phyloP scores from a whole-genome alignment of 2,888 invertebrate species.

The Pardosa pseudoannulata region DNA sequence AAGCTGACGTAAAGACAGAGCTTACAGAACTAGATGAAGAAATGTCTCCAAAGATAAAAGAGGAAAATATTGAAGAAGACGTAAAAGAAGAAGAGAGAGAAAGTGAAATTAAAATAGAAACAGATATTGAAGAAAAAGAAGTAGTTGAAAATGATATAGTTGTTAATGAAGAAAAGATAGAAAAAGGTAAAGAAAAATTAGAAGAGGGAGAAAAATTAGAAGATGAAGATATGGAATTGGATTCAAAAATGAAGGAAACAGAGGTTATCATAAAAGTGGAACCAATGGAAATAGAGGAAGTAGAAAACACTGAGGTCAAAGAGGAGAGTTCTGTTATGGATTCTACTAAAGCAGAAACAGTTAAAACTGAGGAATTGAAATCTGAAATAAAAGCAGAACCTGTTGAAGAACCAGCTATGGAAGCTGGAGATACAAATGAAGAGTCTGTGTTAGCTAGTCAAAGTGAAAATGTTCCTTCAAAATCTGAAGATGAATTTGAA shows the following conservation, averaged over 20 bases:
- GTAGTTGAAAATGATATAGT: neutral
- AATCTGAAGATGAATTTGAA: conserved; percentile 75
- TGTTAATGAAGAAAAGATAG: neutral
- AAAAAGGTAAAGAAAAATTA: neutral
- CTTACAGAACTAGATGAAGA: neutral
- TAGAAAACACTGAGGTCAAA: conserved; percentile 64
- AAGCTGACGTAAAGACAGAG: neutral
- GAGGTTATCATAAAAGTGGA: neutral
- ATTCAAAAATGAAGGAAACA: neutral
- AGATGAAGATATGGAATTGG: neutral
- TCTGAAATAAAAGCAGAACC: conserved; percentile 55
- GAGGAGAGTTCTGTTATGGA: neutral
- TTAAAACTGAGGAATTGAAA: conserved; percentile 69
- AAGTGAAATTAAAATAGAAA: conserved; percentile 72
- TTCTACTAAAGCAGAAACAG: conserved; percentile 75
- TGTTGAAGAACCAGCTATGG: neutral
- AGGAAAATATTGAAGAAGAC: conserved; percentile 43
- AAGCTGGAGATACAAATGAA: neutral
- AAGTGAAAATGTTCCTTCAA: neutral
- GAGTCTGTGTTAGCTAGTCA: neutral
- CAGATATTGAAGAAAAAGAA: conserved; percentile 42
- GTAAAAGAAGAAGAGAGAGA: neutral
- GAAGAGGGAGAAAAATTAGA: neutral
- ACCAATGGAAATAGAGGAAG: neutral
- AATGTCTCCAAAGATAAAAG: neutral